Conservation (phyloP, 2,113 vertebrate species). For the Notarius lentiginosus region DNA sequence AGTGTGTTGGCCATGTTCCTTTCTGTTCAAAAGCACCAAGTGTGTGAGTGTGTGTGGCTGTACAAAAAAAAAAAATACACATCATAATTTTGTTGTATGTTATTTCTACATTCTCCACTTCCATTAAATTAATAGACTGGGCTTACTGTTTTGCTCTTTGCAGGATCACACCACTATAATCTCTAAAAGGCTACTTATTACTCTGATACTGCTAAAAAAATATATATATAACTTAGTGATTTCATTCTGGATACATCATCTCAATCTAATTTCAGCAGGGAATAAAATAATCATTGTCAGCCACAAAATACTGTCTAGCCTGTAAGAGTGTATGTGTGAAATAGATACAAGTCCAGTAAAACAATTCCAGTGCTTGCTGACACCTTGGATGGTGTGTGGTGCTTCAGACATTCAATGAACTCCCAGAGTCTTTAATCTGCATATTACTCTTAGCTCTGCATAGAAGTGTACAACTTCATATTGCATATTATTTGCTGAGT, state of each 20-base stretch:
- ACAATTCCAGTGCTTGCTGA: neutral
- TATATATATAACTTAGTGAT: slow-evolving; percentile 18
- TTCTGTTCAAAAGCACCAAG: slow-evolving; percentile 25
- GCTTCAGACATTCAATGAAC: neutral
- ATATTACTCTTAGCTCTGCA: neutral
- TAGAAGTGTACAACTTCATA: neutral
- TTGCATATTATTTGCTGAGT: neutral
- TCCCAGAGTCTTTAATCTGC: neutral
- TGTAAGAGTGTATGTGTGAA: slow-evolving; percentile 6
- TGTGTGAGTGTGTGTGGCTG: slow-evolving; percentile 12
- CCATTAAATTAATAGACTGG: neutral
- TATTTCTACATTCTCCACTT: neutral
- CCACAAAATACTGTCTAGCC: slow-evolving; percentile 11
- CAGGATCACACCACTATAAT: neutral
- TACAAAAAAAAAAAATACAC: neutral
- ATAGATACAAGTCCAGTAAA: neutral
- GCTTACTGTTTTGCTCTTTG: neutral
- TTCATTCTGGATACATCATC: slow-evolving; percentile 23
- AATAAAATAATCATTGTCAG: slow-evolving; percentile 20
- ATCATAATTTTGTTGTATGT: neutral
- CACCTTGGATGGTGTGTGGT: neutral
- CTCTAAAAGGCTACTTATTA: neutral
- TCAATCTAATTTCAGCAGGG: slow-evolving; percentile 11
- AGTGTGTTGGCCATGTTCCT: slow-evolving; percentile 34
- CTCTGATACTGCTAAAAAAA: slow-evolving; percentile 9